Conservation (phyloP, 2,113 vertebrate species). For the Prolemur simus region DNA sequence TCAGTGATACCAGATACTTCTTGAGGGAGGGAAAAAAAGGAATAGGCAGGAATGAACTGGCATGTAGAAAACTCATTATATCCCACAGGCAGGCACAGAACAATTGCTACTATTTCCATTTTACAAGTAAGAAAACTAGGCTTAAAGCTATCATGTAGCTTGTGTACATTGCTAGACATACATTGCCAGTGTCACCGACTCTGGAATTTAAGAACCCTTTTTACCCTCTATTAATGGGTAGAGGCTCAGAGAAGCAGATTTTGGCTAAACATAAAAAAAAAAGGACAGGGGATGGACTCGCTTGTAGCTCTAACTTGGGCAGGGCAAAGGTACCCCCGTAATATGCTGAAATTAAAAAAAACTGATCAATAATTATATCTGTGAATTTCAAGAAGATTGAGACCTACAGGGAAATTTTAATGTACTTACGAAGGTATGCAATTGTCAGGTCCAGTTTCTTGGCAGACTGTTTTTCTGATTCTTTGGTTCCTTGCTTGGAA, state of each 20-base stretch:
- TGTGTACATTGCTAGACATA: not conserved
- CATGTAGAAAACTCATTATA: not conserved
- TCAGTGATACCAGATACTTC: not conserved
- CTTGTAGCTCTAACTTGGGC: too few relatives aligned
- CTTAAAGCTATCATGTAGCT: not conserved
- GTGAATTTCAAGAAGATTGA: not conserved
- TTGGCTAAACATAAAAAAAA: not conserved
- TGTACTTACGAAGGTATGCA: not conserved
- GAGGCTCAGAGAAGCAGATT: not conserved
- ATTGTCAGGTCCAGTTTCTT: not conserved
- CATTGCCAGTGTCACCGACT: not conserved
- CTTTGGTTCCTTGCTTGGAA: too few relatives aligned
- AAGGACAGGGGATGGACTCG: too few relatives aligned
- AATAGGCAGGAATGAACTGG: not conserved
- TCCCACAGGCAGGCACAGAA: not conserved
- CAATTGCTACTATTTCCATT: not conserved
- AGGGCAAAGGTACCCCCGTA: too few relatives aligned
- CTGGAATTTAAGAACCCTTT: not conserved
- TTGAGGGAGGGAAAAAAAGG: not conserved
- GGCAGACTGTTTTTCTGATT: too few relatives aligned
- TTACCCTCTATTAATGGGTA: not conserved
- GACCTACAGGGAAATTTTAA: not conserved
- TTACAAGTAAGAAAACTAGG: not conserved
- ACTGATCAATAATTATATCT: not conserved
- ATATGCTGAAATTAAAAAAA: not conserved